phyloP scores from a whole-genome alignment of 2,113 vertebrate genomes.

The Proterorhinus semilunaris region DNA sequence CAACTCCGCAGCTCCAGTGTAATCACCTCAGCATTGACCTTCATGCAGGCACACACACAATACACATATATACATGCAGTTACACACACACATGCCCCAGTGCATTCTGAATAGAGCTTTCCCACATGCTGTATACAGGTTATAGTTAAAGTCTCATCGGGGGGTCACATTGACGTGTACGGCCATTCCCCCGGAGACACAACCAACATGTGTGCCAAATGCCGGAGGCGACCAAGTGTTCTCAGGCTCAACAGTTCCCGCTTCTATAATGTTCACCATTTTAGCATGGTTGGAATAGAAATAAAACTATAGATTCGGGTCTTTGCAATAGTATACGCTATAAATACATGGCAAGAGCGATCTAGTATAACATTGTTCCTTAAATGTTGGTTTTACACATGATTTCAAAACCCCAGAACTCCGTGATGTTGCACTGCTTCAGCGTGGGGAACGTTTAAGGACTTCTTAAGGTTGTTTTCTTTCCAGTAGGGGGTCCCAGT shows the following conservation, averaged over 20 bases:
- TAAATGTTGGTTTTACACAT: too few relatives aligned
- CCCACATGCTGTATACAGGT: background rate
- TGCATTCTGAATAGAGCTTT: constrained; percentile 8
- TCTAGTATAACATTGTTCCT: too few relatives aligned
- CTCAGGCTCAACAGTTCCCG: background rate
- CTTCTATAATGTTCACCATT: background rate
- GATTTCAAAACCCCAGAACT: too few relatives aligned
- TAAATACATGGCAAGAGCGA: too few relatives aligned
- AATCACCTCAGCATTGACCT: constrained; percentile 64
- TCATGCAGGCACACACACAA: constrained; percentile 20
- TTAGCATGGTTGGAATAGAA: background rate
- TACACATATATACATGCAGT: background rate
- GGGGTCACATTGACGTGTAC: constrained; percentile 7
- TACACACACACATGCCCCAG: constrained; percentile 1
- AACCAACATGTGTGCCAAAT: constrained; percentile 10
- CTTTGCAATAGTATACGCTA: too few relatives aligned
- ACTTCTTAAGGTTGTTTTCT: too few relatives aligned
- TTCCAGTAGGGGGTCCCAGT: too few relatives aligned
- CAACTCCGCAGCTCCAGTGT: constrained; percentile 50
- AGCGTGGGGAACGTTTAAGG: too few relatives aligned
- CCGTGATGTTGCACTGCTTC: too few relatives aligned
- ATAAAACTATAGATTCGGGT: too few relatives aligned
- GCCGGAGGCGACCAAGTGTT: background rate
- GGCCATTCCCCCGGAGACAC: constrained; percentile 8
- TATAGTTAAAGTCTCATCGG: constrained; percentile 24